phyloP scores from a whole-genome alignment of 2,113 vertebrate genomes.

The Melanostigma gelatinosum region DNA sequence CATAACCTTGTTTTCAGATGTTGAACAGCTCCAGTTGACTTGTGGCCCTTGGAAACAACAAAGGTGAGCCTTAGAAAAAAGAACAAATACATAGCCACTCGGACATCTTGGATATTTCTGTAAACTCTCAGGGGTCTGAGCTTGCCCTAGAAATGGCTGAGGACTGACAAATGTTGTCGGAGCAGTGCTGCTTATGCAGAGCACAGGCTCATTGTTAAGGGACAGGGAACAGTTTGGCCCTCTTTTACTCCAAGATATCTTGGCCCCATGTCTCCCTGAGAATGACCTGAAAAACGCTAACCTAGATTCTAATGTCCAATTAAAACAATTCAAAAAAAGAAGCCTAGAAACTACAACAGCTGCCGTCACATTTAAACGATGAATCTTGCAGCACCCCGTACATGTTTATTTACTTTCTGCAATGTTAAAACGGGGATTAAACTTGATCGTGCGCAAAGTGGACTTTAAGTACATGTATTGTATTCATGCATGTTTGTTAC shows the following conservation, averaged over 20 bases:
- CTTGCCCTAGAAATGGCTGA: slow-evolving; percentile 83
- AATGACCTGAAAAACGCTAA: slow-evolving; percentile 70
- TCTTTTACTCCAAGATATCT: slow-evolving; percentile 68
- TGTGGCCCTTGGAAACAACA: slow-evolving; percentile 75
- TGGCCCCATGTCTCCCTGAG: slow-evolving; percentile 57
- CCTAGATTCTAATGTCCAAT: slow-evolving; percentile 66
- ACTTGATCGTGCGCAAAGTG: slow-evolving; percentile 29
- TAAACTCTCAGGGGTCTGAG: slow-evolving; percentile 74
- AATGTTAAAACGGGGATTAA: slow-evolving; percentile 42
- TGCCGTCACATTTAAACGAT: slow-evolving; percentile 38
- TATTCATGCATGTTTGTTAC: slow-evolving; percentile 53
- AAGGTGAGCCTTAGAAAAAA: slow-evolving; percentile 69
- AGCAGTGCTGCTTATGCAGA: slow-evolving; percentile 81
- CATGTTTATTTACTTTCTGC: slow-evolving; percentile 46
- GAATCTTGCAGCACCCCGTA: slow-evolving; percentile 27
- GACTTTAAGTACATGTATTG: slow-evolving; percentile 11
- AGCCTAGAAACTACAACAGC: slow-evolving; percentile 40
- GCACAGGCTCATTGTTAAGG: slow-evolving; percentile 69
- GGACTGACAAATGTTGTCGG: slow-evolving; percentile 80
- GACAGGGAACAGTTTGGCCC: slow-evolving; percentile 65
- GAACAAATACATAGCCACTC: slow-evolving; percentile 56
- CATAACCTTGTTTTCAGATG: slow-evolving; percentile 63
- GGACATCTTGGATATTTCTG: slow-evolving; percentile 82
- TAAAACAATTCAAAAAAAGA: slow-evolving; percentile 55
- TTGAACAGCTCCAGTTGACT: slow-evolving; percentile 73